A percentile compares a stretch with the other conserved stretches of the same genome.
phyloP scores from a whole-genome alignment of 2,888 invertebrate genomes.

The Lathronympha strigana region DNA sequence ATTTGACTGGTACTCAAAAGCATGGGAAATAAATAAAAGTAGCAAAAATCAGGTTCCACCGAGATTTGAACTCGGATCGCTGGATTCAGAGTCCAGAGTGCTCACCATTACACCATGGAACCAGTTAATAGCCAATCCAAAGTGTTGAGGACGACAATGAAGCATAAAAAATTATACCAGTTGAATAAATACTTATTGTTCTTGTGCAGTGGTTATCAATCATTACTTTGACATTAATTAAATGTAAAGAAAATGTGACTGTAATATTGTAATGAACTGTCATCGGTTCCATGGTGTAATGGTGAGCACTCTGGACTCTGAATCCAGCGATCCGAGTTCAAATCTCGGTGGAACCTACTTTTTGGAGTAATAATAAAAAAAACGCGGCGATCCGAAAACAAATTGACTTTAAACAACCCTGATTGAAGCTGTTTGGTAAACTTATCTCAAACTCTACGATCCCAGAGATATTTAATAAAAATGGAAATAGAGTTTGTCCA shows the following conservation, averaged over 20 bases:
- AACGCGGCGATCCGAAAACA: no score
- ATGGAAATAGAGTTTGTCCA: no score
- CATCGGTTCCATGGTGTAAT: slow-evolving; percentile 86
- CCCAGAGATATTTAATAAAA: no score
- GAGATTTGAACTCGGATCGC: slow-evolving; percentile 88
- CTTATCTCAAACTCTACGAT: no score
- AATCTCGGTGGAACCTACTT: slow-evolving; percentile 89
- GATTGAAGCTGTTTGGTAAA: no score
- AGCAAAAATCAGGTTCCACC: slow-evolving; percentile 77
- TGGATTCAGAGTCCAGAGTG: slow-evolving; percentile 88
- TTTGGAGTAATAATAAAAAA: no score
- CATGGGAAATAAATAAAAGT: no score
- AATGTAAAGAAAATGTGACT: no score
- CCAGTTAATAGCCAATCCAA: slow-evolving; percentile 50
- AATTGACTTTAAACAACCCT: no score
- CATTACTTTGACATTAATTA: background rate
- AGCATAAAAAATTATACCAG: background rate
- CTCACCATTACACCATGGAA: slow-evolving; percentile 87
- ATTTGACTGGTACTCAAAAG: no score
- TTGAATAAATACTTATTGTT: background rate
- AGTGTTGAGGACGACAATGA: background rate
- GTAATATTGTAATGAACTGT: no score
- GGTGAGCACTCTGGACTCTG: slow-evolving; percentile 87
- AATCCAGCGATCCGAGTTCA: slow-evolving; percentile 88
- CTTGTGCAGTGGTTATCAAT: background rate